These are phyloP conservation scores for Labia minor DNA, from an alignment of 2,888 invertebrate species.

Conservation along the genomic window DNA sequence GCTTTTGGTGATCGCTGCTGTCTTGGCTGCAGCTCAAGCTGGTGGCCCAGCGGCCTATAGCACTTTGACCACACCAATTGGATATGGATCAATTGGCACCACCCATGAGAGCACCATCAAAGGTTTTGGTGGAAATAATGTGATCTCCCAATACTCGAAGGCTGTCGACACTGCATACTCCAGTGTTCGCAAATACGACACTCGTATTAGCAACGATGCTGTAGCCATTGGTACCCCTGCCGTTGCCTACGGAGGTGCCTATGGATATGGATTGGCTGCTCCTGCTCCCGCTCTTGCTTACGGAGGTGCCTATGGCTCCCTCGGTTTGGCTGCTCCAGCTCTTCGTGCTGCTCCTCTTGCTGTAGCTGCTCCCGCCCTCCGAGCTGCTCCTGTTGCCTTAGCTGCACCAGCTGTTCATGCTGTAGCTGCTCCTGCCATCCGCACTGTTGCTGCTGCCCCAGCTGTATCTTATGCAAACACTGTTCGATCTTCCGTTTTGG, in stretches of 20 bases:
- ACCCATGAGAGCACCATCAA: constrained; percentile 25
- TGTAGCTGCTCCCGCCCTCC: constrained; percentile 19
- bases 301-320: neutral
- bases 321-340: constrained; percentile 19
- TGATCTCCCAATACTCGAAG: constrained; percentile 25
- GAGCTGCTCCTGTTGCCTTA: neutral
- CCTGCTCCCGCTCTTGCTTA: neutral
- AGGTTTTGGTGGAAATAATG: constrained; percentile 23
- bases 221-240: constrained; percentile 21
- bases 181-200: constrained; percentile 25
- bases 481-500: constrained; percentile 17
- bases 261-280: neutral
- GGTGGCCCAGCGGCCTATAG: constrained; percentile 25
- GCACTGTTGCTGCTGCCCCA: constrained; percentile 17
- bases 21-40: constrained; percentile 23
- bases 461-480: constrained; percentile 18
- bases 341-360: constrained; percentile 30
- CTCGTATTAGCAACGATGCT: constrained; percentile 24
- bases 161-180: constrained; percentile 25
- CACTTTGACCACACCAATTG: constrained; percentile 23
- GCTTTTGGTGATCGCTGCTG: neutral
- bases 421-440: constrained; percentile 19
- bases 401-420: constrained; percentile 18
- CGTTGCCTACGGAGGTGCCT: constrained; percentile 15
- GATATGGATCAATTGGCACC: constrained; percentile 23